phyloP scores from a whole-genome alignment of 2,797 vertebrate species.

The Hafferia zeledoni region DNA sequence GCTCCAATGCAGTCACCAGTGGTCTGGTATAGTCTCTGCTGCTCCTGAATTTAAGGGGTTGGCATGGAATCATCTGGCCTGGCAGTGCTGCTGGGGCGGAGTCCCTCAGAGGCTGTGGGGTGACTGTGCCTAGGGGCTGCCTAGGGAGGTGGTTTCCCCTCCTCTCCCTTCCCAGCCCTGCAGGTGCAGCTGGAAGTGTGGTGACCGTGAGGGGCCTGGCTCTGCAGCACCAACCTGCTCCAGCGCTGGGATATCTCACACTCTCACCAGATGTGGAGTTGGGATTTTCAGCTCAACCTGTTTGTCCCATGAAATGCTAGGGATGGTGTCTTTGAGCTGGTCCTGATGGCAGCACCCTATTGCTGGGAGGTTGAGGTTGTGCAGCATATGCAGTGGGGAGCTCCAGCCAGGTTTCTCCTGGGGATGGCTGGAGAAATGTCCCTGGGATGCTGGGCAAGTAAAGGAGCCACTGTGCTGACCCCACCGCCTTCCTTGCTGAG shows the following conservation, averaged over 20 bases:
- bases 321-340: rapidly evolving
- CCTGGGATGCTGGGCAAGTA: neutral
- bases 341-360: neutral
- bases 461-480: neutral
- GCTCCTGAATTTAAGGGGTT: neutral
- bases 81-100: neutral
- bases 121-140: neutral
- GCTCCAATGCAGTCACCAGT: neutral
- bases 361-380: neutral
- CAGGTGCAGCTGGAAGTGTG: neutral
- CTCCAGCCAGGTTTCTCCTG: neutral
- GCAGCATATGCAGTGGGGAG: rapidly evolving
- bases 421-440: neutral
- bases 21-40: neutral
- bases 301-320: neutral
- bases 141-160: rapidly evolving
- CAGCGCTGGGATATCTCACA: rapidly evolving
- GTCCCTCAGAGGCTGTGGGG: neutral
- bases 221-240: rapidly evolving
- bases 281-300: neutral
- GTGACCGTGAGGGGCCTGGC: rapidly evolving
- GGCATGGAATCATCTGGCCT: neutral
- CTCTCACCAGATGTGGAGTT: rapidly evolving
- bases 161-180: neutral
- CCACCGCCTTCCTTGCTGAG: neutral